Conservation (phyloP, 2,888 invertebrate species). For the Dicycla oo region DNA sequence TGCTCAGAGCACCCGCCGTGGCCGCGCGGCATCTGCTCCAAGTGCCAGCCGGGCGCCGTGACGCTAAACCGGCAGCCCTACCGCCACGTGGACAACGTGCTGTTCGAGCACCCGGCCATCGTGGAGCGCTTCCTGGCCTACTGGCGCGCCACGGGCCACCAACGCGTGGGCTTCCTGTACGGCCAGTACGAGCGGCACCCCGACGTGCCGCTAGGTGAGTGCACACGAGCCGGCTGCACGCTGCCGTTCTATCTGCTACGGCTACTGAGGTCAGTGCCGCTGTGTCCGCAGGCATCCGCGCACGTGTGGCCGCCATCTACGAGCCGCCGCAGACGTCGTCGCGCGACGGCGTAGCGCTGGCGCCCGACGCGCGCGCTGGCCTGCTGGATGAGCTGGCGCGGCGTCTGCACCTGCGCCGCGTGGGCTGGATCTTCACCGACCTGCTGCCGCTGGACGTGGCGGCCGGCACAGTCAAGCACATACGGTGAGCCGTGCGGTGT, state of each 20-base stretch:
- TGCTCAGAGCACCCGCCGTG: conserved; percentile 99
- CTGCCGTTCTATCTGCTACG: too few relatives aligned
- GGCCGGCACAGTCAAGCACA: conserved; percentile 93
- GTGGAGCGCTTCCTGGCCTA: conserved; percentile 99
- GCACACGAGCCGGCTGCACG: neutral
- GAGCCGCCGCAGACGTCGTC: conserved; percentile 98
- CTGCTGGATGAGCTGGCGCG: conserved; percentile 94
- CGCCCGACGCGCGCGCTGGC: conserved; percentile 92
- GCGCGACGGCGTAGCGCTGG: conserved; percentile 91
- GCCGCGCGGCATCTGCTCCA: conserved; percentile 99
- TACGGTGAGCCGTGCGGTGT: conserved; percentile 72
- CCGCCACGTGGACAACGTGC: conserved; percentile 98
- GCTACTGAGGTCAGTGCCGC: too few relatives aligned
- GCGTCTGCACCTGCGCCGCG: conserved; percentile 93
- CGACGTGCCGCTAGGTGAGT: conserved; percentile 83
- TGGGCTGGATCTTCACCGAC: conserved; percentile 99
- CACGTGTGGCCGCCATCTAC: conserved; percentile 97
- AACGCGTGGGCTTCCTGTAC: conserved; percentile 97
- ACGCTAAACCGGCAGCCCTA: conserved; percentile 98
- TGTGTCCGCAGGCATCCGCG: conserved; percentile 92
- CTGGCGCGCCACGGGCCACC: conserved; percentile 98
- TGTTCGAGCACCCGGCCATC: conserved; percentile 98
- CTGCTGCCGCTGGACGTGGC: conserved; percentile 96
- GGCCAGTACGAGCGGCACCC: conserved; percentile 97
- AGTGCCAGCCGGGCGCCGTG: conserved; percentile 99